Evolutionary conservation across 2,797 vertebrate species (phyloP), one percentile per base, ranked within the genome.

Genomic region (Psittacula echo): DNA sequence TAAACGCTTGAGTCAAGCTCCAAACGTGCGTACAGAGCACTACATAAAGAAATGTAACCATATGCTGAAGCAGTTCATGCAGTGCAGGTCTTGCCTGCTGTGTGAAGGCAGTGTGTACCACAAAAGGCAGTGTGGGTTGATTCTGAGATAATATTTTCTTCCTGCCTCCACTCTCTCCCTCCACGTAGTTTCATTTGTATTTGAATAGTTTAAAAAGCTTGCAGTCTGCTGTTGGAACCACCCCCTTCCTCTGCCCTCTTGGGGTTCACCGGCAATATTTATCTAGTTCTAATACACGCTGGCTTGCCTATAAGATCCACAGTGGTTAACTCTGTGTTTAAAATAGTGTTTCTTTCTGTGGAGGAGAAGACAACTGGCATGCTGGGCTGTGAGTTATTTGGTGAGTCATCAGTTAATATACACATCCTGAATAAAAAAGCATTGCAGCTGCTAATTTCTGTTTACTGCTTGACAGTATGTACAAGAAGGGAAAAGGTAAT

Each of bases 381-480:
- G 72, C 71, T 81, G 68, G 77, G 75, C 74, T 91, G 80, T 51
- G 73, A 86, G 80, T 82, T 80, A 77, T 91, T 87, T 70, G 64
- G 83, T 96, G 97, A 97, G 85, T 97, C 97, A 96, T 61, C 93
- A 42, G 71, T 73, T 85, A 70, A 93, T 95, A 91, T 37, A 85
- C 60, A 88, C 60, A 89, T 87, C 81, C 68, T 85, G 81, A 73
- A 87, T 79, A 79, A 79, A 94, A 94, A 85, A 87, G 58, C 71
- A 89, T 54, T 73, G 75, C 92, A 95, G 94, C 94, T 95, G 87
- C 75, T 90, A 22, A 73, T 93, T 90, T 76, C 87, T 94, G 90
- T 70, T 74, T 91, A 71, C 65, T 73, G 64, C 29, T 70, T 91
- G 85, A 93, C 87, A 81, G 73, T 82, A 48, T 48, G 66, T 79